A percentile compares a stretch with the other conserved stretches of the same genome.
phyloP scores from a whole-genome alignment of 2,113 vertebrate species.

The Zosterops borbonicus region DNA sequence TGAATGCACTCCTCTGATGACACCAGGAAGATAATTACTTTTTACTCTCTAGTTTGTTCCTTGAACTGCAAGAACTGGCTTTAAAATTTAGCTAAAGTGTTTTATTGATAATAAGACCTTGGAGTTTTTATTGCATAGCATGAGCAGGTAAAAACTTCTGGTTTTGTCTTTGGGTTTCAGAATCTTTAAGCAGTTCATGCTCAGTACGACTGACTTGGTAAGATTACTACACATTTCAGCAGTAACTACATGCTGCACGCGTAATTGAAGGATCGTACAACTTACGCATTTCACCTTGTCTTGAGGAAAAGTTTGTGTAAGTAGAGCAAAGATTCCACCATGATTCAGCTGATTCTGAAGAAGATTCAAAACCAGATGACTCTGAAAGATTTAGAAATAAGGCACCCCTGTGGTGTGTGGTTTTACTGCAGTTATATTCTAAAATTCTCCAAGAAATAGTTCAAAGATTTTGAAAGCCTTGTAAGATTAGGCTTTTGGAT shows the following conservation, averaged over 20 bases:
- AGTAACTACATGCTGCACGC: not conserved
- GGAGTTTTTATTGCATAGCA: not conserved
- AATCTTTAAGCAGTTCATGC: not conserved
- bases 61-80: not conserved
- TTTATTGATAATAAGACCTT: not conserved
- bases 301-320: not conserved
- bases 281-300: not conserved
- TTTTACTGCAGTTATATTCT: not conserved
- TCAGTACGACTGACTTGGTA: not conserved
- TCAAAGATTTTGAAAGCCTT: not conserved
- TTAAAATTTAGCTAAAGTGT: not conserved
- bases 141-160: not conserved
- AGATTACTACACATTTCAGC: not conserved
- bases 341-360: not conserved
- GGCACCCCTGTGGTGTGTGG: not conserved
- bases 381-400: not conserved
- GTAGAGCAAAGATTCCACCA: not conserved
- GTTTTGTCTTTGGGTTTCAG: not conserved
- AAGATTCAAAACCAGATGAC: not conserved
- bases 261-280: not conserved
- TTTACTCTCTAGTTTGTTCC: not conserved
- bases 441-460: not conserved
- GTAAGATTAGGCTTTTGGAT: not conserved
- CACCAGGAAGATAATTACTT: not conserved
- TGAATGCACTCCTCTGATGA: not conserved